Evolutionary conservation across 2,113 vertebrate species (phyloP), one percentile per base, ranked within the genome.

Genomic region (Cyphomyrus discorhynchus): DNA sequence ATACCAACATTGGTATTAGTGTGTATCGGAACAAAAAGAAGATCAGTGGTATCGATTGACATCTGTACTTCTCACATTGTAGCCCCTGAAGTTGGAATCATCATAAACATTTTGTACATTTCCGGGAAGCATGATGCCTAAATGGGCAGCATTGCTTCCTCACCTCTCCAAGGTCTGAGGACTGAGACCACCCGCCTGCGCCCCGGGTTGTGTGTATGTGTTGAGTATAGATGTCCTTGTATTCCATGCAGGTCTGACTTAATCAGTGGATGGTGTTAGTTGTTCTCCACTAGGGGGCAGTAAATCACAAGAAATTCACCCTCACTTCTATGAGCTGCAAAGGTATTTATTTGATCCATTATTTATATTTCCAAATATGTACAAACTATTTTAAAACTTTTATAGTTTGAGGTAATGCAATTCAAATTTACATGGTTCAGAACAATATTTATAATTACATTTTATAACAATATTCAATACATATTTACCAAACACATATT

Each of bases 271-370:
- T 27, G 83, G 5, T 85, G 83, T 47, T 74, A 47, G 45, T 88
- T 90, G 53, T 92, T 92, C 92, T 93, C 95, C 97, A 96, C 96
- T 94, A 94, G 96, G 94, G 96, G 96, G 96, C 96, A 97, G 94
- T 94, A 96, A 93, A 50, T 50, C 83, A 47, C 49, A 89, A 31
- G 13, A 46, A 24, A 70, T 80, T 86, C 21, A 90, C 83, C 89
- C 56, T 89, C n/a, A 45, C 62, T 80, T 56, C 13, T 88, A 27
- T 56, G 83, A 13, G n/a, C 62, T 42, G 89, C 91, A 90, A 19
- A 42, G 74, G 62, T 70, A 31, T 70, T 70, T 31, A 31, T 70
- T 31, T 70, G 3, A 31, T 8, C 31, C 35, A 39, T 21, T 19
- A 80, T 80, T 80, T 80, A 42, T 80, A 17, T 80, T 80, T 80